Base-by-base conservation (phyloP, 1,140 invertebrate species). In the Hydropsyche tenuis region DNA sequence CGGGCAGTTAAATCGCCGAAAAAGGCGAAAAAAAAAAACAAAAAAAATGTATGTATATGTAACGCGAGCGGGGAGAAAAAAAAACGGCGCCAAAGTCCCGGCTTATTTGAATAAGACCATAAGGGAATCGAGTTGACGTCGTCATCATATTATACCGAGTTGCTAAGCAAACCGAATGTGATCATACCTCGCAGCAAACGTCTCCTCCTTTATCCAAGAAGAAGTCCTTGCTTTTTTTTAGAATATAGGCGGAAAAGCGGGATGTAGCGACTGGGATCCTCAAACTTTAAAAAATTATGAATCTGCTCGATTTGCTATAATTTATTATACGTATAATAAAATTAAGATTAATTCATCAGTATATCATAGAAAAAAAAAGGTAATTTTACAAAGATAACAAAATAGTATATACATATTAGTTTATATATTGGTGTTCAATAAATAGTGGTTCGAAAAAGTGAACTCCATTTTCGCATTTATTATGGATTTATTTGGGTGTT, bases 21-120 rank as follows among this genome's bases (percentile, higher is more conserved):
- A 70, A 56, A 56, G 30, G 56, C 18, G 22, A 25, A 25, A 60
- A 56, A 60, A 60, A 27, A 7, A 22, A 20, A 20, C 5, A 53
- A 53, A 11, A 25, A 60, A 25, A 60, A 60, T 23, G 25, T 20
- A 37, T 14, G 46, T 20, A 51, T 20, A 51, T 51, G 46, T 51
- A 16, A 51, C 18, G 46, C 46, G 46, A 16, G 46, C 3, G 46
- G 5, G 46, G 46, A 51, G 5, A 1, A 60, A 60, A 20, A 60
- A 60, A 60, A 60, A 60, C 23, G 22, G 18, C 37, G 48, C 64
- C 27, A 74, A 53, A 63, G 62, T 62, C 68, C 65, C 11, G 73
- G 63, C 69, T 75, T 75, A 75, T 75, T 75, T 69, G 71, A 75
- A 75, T 75, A 69, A 72, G 69, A 66, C 71, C 73, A 75, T 71